Evolutionary conservation across 2,113 vertebrate genomes (phyloP).

Genomic region (Indicator maculatus): DNA sequence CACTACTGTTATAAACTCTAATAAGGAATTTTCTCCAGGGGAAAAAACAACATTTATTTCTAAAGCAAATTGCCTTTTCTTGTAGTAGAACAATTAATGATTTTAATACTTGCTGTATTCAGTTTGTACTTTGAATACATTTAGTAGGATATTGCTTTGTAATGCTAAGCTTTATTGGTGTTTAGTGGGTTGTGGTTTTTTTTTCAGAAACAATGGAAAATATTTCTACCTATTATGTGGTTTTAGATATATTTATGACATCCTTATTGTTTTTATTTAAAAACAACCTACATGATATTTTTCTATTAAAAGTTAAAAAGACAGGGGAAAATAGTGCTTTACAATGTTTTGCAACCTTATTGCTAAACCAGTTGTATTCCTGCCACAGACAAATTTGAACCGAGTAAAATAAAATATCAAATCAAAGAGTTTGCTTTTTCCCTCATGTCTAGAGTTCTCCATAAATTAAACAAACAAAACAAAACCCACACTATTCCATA

Average conservation of each 20-base stretch:
- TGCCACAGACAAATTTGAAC: background rate
- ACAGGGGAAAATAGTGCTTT: background rate
- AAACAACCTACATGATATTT: background rate
- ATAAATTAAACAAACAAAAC: background rate
- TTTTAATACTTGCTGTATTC: conserved; percentile 2
- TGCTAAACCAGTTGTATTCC: background rate
- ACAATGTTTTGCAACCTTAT: background rate
- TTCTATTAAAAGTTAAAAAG: background rate
- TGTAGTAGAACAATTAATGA: background rate
- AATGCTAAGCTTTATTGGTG: background rate
- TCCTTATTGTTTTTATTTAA: background rate
- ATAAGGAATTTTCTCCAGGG: conserved; percentile 6
- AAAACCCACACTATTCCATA: background rate
- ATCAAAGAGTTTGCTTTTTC: background rate
- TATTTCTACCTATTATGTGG: background rate
- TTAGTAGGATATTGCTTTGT: background rate
- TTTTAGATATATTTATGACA: background rate
- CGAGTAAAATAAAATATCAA: background rate
- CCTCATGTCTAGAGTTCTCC: background rate
- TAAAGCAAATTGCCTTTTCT: conserved; percentile 18
- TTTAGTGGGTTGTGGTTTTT: background rate
- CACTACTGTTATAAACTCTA: conserved; percentile 10
- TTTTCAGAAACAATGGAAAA: background rate
- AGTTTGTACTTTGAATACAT: conserved; percentile 4
- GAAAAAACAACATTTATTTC: conserved; percentile 12